These are phyloP conservation scores for Gorsachius magnificus DNA, from an alignment of 2,797 vertebrate genomes.

Conservation along the genomic window DNA sequence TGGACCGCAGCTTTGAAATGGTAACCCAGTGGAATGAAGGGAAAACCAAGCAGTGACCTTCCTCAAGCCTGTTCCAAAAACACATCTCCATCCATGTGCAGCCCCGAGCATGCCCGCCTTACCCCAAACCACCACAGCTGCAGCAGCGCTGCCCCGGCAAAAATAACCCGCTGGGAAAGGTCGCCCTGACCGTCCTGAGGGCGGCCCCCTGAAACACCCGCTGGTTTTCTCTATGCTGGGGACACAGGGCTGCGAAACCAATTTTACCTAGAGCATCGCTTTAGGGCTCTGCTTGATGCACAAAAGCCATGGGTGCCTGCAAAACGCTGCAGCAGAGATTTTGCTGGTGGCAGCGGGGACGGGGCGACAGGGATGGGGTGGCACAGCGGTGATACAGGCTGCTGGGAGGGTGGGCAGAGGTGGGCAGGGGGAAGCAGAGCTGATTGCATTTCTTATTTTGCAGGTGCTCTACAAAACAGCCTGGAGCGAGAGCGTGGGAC, in stretches of 20 bases:
- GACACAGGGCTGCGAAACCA: background rate
- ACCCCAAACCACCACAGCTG: background rate
- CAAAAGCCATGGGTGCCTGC: background rate
- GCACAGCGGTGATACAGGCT: background rate
- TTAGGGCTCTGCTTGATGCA: background rate
- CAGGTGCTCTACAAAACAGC: slow-evolving; percentile 97
- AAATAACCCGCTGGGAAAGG: background rate
- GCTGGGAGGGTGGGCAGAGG: background rate
- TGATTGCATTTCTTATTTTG: background rate
- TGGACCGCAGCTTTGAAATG: background rate
- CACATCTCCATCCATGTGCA: background rate
- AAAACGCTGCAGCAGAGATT: rapidly evolving
- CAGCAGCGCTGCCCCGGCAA: background rate
- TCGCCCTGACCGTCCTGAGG: background rate
- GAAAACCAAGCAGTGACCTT: background rate
- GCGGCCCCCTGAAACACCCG: rapidly evolving
- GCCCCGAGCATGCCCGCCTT: rapidly evolving
- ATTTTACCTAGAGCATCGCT: background rate
- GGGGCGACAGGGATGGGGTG: background rate
- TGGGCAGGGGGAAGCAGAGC: background rate
- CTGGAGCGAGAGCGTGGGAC: slow-evolving; percentile 94
- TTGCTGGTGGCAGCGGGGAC: rapidly evolving
- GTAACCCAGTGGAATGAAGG: background rate
- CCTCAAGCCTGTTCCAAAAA: background rate
- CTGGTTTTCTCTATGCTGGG: rapidly evolving